These are phyloP conservation scores for Neolamprologus devosi DNA, from an alignment of 2,113 vertebrate species.

Conservation along the genomic window DNA sequence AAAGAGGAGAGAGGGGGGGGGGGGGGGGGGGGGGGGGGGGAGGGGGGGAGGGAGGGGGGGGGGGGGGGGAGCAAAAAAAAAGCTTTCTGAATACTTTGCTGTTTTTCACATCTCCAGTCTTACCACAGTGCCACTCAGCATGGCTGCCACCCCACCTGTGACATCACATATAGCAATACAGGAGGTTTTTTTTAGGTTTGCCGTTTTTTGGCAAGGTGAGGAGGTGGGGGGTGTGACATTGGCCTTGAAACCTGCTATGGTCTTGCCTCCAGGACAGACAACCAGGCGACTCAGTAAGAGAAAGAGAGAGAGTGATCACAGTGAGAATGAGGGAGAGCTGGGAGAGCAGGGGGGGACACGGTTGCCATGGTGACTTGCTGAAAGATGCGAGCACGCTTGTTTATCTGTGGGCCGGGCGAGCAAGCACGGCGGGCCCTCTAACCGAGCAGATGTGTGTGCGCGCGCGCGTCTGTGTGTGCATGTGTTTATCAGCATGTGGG, in stretches of 20 bases:
- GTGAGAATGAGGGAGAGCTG: conserved; percentile 23
- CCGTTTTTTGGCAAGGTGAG: neutral
- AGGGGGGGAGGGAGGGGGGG: neutral
- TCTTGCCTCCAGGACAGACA: conserved; percentile 74
- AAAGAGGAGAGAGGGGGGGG: too few relatives aligned
- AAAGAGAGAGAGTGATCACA: conserved; percentile 12
- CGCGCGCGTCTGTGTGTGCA: neutral
- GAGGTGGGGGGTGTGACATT: conserved; percentile 42
- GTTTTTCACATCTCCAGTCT: neutral
- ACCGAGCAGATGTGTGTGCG: conserved; percentile 56
- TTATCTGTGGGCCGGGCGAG: conserved; percentile 70
- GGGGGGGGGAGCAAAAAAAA: neutral
- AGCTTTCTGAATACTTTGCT: neutral
- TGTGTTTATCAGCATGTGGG: neutral
- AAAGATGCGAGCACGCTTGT: conserved; percentile 70
- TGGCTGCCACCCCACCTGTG: conserved; percentile 35
- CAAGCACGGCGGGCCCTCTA: conserved; percentile 41
- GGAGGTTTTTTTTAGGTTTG: neutral
- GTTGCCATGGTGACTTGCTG: conserved; percentile 74
- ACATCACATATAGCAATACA: conserved; percentile 53
- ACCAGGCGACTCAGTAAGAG: conserved; percentile 48
- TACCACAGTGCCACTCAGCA: neutral
- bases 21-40: neutral
- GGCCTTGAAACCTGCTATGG: conserved; percentile 75
- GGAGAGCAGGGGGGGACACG: conserved; percentile 34